Conservation (phyloP, 2,113 vertebrate genomes). For the Macquaria australasica region DNA sequence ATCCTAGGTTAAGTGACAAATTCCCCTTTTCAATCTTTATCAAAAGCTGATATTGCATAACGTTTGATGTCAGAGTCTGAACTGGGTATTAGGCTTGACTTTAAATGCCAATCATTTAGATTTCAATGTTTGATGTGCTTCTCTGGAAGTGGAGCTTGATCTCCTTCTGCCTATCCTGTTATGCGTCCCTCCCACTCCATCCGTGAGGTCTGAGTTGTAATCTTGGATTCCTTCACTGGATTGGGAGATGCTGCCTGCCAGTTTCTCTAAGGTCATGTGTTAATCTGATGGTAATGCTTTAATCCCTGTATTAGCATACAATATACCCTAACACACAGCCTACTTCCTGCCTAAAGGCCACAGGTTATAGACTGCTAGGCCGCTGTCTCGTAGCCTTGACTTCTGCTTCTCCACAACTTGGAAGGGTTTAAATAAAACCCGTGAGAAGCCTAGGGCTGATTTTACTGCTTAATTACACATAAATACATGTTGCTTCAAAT, state of each 20-base stretch:
- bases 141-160: conserved; percentile 15
- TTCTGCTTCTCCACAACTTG: conserved; percentile 39
- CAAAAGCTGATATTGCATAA: not conserved
- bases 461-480: conserved; percentile 31
- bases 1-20: conserved; percentile 29
- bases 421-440: conserved; percentile 30
- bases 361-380: conserved; percentile 48
- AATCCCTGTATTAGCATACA: conserved; percentile 73
- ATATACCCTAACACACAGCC: conserved; percentile 68
- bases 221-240: conserved; percentile 64
- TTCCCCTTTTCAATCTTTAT: conserved; percentile 8
- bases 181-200: conserved; percentile 48
- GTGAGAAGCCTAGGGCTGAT: conserved; percentile 3
- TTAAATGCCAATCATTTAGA: conserved; percentile 20
- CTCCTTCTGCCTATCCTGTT: conserved; percentile 21
- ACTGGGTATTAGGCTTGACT: not conserved
- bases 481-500: conserved; percentile 47
- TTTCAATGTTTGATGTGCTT: conserved; percentile 7
- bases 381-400: conserved; percentile 37
- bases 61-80: conserved; percentile 24
- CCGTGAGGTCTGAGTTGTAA: conserved; percentile 65
- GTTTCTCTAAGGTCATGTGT: conserved; percentile 64
- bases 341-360: conserved; percentile 64
- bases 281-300: conserved; percentile 81
- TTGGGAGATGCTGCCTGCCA: conserved; percentile 56